Base-by-base conservation (phyloP, 2,113 vertebrate genomes). In the Gymnocephalus cernua region DNA sequence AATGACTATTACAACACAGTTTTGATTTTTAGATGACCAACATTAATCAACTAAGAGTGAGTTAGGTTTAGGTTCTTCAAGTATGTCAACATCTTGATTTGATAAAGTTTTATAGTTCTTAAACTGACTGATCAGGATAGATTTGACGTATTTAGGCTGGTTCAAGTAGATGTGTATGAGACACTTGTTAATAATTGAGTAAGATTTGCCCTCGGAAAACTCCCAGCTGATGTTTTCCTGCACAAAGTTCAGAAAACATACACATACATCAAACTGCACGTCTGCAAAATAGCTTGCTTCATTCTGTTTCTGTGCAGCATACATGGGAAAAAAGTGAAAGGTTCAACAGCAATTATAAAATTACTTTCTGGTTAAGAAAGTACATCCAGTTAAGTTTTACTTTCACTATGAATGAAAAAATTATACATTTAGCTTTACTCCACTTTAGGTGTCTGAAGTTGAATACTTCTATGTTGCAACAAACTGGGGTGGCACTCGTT, bases 191-290 rank as follows among this genome's bases (percentile, higher is more conserved):
- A 53, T 16, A 62, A 62, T 61, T 21, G 25, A n/a, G 23, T 0
- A 56, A 57, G 13, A 64, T 64, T 35, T 63, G 32, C 5, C 16
- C 32, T 18, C 41, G 35, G 21, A 38, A 47, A 59, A 32, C 25
- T 50, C n/a, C 44, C 56, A 45, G 69, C 44, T 79, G 25, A 23
- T 51, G 56, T 74, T 47, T 78, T 58, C 18, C 68, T 45, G 48
- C 6, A 15, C 62, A 68, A 41, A 68, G 4, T 57, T 78, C 54
- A 68, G 47, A 13, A 14, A 48, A 69, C n/a, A 50, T 11, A 13
- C 38, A 10, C 9, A 38, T 38, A 41, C 9, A 32, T 32, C 32
- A 64, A 47, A 23, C 27, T 29, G 18, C 44, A 38, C 14, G 18
- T n/a, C 62, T 41, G 19, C 29, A 66, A 13, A 35, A 19, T 29